phyloP scores from a whole-genome alignment of 2,113 vertebrate genomes.

The Gadus macrocephalus region DNA sequence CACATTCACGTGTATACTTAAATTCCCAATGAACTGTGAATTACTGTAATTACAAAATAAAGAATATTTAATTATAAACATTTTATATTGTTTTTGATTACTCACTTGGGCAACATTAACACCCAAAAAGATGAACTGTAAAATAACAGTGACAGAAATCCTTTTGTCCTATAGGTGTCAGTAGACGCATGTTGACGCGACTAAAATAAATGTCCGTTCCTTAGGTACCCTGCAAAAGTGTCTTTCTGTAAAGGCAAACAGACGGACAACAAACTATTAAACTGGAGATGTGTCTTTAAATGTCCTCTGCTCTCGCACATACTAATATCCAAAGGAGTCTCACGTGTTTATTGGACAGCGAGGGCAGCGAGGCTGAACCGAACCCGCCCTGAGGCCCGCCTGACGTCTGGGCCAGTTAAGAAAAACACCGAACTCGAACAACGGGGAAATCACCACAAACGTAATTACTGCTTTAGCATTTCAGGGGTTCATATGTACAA shows the following conservation, averaged over 20 bases:
- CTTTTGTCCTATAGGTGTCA: slow-evolving; percentile 73
- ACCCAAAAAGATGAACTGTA: too few relatives aligned
- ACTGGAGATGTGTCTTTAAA: background rate
- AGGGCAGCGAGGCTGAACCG: too few relatives aligned
- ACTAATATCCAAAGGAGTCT: too few relatives aligned
- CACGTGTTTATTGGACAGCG: too few relatives aligned
- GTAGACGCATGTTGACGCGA: slow-evolving; percentile 28
- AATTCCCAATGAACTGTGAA: slow-evolving; percentile 66
- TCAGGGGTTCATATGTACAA: slow-evolving; percentile 52
- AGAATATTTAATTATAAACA: slow-evolving; percentile 41
- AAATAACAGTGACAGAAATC: slow-evolving; percentile 30
- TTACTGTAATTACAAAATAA: slow-evolving; percentile 60
- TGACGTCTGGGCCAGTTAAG: too few relatives aligned
- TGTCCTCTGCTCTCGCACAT: background rate
- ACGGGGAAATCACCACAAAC: slow-evolving; percentile 41
- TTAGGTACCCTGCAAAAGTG: background rate
- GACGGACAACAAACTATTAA: background rate
- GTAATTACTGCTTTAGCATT: slow-evolving; percentile 67
- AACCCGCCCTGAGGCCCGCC: too few relatives aligned
- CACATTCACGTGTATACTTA: slow-evolving; percentile 47
- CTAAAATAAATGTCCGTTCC: background rate
- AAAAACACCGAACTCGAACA: too few relatives aligned
- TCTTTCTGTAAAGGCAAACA: background rate
- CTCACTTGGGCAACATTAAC: too few relatives aligned
- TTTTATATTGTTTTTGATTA: background rate